Percentiles rank a stretch among this genome's conserved stretches.
Conservation (phyloP, 2,888 invertebrate species). For the Drosophila anceps region DNA sequence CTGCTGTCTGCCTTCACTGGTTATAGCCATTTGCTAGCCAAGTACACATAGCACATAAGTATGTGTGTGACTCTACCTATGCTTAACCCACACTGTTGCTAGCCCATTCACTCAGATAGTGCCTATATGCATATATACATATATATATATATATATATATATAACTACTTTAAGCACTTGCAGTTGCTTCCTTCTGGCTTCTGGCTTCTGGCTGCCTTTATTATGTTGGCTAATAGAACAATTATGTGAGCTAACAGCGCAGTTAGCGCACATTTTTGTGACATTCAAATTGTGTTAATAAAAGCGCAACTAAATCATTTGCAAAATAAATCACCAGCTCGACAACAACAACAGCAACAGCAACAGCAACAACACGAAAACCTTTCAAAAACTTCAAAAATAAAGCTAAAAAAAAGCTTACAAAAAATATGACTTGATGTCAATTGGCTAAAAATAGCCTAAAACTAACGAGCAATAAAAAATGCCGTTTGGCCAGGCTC, state of each 20-base stretch:
- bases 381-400: conserved; percentile 39
- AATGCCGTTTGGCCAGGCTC: conserved; percentile 39
- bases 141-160: background rate
- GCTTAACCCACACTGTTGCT: background rate
- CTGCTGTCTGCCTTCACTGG: background rate
- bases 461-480: conserved; percentile 17
- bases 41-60: background rate
- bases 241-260: conserved; percentile 5
- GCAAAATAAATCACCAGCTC: conserved; percentile 41
- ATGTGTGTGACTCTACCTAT: background rate
- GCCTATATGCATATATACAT: background rate
- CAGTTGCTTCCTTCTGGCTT: background rate
- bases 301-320: conserved; percentile 49
- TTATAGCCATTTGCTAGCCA: background rate
- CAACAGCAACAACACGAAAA: conserved; percentile 8
- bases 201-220: background rate
- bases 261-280: conserved; percentile 10
- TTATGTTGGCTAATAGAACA: conserved; percentile 15
- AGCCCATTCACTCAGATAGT: background rate
- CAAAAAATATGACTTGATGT: conserved; percentile 46
- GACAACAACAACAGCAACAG: conserved; percentile 3
- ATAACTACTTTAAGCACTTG: background rate
- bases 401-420: conserved; percentile 3
- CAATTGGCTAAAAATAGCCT: conserved; percentile 57
- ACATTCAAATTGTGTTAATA: conserved; percentile 39